Base-by-base conservation (phyloP, 2,113 vertebrate genomes). In the Oophaga pumilio region DNA sequence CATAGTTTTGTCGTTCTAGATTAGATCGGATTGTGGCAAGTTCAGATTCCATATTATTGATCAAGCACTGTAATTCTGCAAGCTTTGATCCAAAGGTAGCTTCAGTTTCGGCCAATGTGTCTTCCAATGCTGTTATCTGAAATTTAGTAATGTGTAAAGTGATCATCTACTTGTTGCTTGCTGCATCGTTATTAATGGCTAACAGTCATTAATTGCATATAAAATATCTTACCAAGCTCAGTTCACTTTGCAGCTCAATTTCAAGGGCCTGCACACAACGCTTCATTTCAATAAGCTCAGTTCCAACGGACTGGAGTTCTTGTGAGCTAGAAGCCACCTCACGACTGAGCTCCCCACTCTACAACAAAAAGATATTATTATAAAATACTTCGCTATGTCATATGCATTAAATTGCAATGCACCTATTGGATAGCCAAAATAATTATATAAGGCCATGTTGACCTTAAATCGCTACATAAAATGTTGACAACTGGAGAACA, bases 121-220 rank as follows among this genome's bases (percentile, higher is more conserved):
- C 82, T 84, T 95, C 95, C 87, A 96, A 88, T 26, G 94, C 83
- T 0, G 78, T 60, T 95, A 94, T 96, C 95, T 96, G 90, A 85
- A 84, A 59, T 15, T 14, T 5, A 74, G 59, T 17, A 53, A 56
- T 26, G 15, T 18, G 50, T 53, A n/a, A n/a, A 12, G n/a, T n/a
- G 64, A 26, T 68, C 2, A 17, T 33, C 13, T 14, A 17, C 2
- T 1, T 71, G 13, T 8, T 71, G 24, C 68, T 8, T 33, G 14
- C 0, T 33, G 24, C 33, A 71, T 14, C 5, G 53, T 56, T 56
- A 56, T 56, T 56, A 56, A 56, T 8, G 5, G 9, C 53, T 56
- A 56, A 3, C 2, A 56, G 2, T 69, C 52, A 78, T 2, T 56
- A 56, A 24, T 56, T 56, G 5, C 22, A 56, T 5, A 15, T 1